A percentile compares a stretch with the other conserved stretches of the same genome.
These are phyloP conservation scores for Sinocyclocheilus grahami DNA, from an alignment of 2,113 vertebrate genomes.

Conservation along the genomic window DNA sequence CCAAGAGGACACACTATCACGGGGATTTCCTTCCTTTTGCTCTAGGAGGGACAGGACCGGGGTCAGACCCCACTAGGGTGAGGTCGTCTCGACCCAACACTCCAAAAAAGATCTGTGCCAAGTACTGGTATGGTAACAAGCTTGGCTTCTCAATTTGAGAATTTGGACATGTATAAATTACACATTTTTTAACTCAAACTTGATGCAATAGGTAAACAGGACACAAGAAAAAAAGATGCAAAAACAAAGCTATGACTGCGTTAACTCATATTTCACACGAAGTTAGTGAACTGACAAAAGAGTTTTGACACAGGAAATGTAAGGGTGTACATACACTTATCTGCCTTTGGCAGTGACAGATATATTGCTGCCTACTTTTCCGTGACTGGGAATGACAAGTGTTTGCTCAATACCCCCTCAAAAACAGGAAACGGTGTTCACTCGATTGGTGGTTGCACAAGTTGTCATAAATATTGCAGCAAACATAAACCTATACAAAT, in stretches of 20 bases:
- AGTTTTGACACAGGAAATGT: constrained; percentile 32
- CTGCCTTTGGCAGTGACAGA: constrained; percentile 28
- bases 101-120: constrained; percentile 1
- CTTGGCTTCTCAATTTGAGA: not conserved
- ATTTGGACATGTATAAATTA: not conserved
- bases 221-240: too few relatives aligned
- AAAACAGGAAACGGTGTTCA: constrained; percentile 33
- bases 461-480: not conserved
- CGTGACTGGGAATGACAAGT: constrained; percentile 22
- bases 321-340: constrained; percentile 23
- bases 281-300: not conserved
- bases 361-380: constrained; percentile 24
- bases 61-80: constrained; percentile 43
- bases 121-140: not conserved
- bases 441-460: not conserved
- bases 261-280: not conserved
- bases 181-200: too few relatives aligned
- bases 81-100: constrained; percentile 28
- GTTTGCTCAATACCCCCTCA: not conserved
- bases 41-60: constrained; percentile 37
- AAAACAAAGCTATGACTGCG: not conserved
- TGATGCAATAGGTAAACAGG: not conserved
- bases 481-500: not conserved
- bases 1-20: constrained; percentile 60
- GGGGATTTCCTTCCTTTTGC: constrained; percentile 57